Conservation (phyloP, 2,113 vertebrate species). For the Myotis yumanensis region DNA sequence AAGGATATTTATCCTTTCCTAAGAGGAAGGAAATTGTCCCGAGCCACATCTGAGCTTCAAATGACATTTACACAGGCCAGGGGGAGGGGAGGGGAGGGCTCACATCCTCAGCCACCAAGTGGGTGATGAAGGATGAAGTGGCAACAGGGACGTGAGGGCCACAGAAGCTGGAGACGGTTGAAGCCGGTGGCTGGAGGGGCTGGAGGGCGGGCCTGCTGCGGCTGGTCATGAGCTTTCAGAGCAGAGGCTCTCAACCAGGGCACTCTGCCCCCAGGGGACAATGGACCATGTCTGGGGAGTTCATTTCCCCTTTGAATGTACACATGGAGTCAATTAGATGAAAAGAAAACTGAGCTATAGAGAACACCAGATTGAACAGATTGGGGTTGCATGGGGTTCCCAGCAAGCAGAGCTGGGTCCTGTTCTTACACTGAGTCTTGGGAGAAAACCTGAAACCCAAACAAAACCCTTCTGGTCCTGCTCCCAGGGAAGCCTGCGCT, state of each 20-base stretch:
- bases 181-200: not conserved
- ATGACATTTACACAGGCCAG: no score
- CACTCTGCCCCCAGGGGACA: not conserved
- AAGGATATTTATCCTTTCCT: not conserved
- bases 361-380: accelerated
- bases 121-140: not conserved
- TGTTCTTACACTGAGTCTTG: not conserved
- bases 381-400: accelerated
- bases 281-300: not conserved
- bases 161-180: accelerated
- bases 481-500: accelerated
- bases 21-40: not conserved
- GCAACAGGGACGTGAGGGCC: accelerated
- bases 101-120: not conserved
- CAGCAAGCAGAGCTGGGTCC: accelerated
- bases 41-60: accelerated
- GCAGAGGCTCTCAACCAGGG: not conserved
- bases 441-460: not conserved
- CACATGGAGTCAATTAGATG: accelerated
- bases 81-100: not conserved
- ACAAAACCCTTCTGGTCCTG: accelerated
- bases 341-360: not conserved
- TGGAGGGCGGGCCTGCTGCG: accelerated
- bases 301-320: accelerated
- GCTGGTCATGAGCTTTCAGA: not conserved